Evolutionary conservation across 2,888 invertebrate genomes (phyloP).

Genomic region (Mongoloraphidia duomilia): DNA sequence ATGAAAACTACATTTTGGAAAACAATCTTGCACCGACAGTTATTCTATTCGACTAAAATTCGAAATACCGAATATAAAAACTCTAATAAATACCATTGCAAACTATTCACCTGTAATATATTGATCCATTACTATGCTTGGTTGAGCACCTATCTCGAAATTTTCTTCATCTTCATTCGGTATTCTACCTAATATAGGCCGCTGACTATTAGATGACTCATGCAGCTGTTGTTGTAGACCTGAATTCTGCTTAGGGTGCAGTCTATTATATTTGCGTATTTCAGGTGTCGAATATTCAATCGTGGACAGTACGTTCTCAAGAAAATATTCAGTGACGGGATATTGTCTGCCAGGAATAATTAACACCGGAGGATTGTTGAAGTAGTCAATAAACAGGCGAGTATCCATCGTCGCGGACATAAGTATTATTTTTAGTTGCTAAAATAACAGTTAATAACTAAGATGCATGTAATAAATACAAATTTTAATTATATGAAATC

Average conservation of each 20-base stretch:
- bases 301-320: slow-evolving; percentile 64
- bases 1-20: too few species aligned
- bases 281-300: slow-evolving; percentile 39
- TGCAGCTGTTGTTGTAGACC: not conserved
- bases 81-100: not conserved
- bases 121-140: not conserved
- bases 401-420: slow-evolving; percentile 94
- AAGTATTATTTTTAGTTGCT: slow-evolving; percentile 60
- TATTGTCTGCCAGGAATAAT: slow-evolving; percentile 61
- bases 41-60: too few species aligned
- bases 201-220: slow-evolving; percentile 3
- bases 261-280: slow-evolving; percentile 25
- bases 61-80: not conserved
- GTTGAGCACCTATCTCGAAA: not conserved
- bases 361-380: slow-evolving; percentile 63
- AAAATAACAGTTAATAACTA: too few species aligned
- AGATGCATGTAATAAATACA: too few species aligned
- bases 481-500: too few species aligned
- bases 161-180: not conserved
- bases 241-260: not conserved
- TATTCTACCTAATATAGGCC: slow-evolving; percentile 4
- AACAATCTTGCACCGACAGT: too few species aligned
- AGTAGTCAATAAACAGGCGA: slow-evolving; percentile 68
- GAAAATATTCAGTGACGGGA: slow-evolving; percentile 58
- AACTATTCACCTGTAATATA: not conserved